phyloP scores from a whole-genome alignment of 2,797 vertebrate species.

The Eulemur albifrons region DNA sequence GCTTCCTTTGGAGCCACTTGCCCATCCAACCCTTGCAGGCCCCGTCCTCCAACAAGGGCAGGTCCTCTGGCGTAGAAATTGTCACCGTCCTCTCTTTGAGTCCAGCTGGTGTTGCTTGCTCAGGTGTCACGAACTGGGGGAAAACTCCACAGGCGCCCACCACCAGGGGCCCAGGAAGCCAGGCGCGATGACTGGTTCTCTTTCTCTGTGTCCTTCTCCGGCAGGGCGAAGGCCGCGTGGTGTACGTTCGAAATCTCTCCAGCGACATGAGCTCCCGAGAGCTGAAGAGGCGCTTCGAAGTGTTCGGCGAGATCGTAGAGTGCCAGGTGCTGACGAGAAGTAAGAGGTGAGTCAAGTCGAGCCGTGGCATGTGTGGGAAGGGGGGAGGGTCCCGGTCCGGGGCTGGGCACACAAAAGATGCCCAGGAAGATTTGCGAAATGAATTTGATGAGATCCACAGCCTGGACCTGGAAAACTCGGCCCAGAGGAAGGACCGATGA shows the following conservation, averaged over 20 bases:
- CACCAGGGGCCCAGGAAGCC: not conserved
- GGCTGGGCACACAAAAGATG: not conserved
- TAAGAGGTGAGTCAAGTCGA: slow-evolving; percentile 83
- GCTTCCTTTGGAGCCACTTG: not conserved
- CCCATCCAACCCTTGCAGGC: rapidly evolving
- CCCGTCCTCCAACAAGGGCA: not conserved
- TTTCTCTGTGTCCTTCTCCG: slow-evolving; percentile 11
- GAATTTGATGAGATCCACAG: not conserved
- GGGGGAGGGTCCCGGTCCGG: rapidly evolving
- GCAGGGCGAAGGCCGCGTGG: slow-evolving; percentile 96
- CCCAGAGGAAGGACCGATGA: not conserved
- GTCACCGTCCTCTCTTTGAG: not conserved
- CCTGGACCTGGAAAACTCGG: not conserved
- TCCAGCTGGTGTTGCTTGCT: not conserved
- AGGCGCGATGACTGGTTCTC: not conserved
- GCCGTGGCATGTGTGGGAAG: rapidly evolving
- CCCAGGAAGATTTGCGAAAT: not conserved
- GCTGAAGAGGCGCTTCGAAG: slow-evolving; percentile 96
- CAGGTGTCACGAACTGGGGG: not conserved
- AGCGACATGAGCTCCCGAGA: slow-evolving; percentile 94
- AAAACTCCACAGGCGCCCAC: not conserved
- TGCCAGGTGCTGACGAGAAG: slow-evolving; percentile 94
- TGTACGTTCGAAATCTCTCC: slow-evolving; percentile 95
- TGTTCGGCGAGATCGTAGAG: slow-evolving; percentile 94
- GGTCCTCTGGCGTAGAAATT: not conserved